These are phyloP conservation scores for Notocelia uddmanniana DNA, from an alignment of 2,888 invertebrate genomes.

Conservation along the genomic window DNA sequence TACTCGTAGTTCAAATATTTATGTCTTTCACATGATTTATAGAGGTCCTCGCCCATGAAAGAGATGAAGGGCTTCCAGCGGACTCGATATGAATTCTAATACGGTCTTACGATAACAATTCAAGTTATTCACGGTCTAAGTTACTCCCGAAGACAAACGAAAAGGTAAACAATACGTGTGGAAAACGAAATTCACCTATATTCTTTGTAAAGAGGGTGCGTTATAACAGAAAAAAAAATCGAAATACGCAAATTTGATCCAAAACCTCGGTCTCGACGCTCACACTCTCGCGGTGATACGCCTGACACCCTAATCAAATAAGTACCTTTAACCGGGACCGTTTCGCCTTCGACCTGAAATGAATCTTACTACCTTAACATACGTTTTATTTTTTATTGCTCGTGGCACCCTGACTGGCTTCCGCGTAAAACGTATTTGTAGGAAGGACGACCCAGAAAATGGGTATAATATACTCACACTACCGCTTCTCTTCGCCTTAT, in stretches of 20 bases:
- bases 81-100: constrained; percentile 79
- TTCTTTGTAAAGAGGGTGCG: constrained; percentile 60
- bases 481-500: constrained; percentile 78
- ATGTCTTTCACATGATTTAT: constrained; percentile 77
- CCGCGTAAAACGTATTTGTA: constrained; percentile 86
- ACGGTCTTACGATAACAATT: constrained; percentile 63
- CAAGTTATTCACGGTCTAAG: constrained; percentile 29
- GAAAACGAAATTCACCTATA: constrained; percentile 66
- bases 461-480: constrained; percentile 86
- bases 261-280: constrained; percentile 80
- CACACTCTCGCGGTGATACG: constrained; percentile 84
- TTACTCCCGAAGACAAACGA: constrained; percentile 29
- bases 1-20: constrained; percentile 73
- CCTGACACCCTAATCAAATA: constrained; percentile 86
- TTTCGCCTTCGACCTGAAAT: constrained; percentile 53
- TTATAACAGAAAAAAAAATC: constrained; percentile 72
- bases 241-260: constrained; percentile 84
- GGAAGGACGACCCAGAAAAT: constrained; percentile 86
- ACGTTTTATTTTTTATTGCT: constrained; percentile 61
- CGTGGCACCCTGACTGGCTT: constrained; percentile 74
- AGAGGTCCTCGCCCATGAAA: constrained; percentile 73
- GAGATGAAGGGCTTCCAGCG: constrained; percentile 72
- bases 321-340: constrained; percentile 83
- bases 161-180: constrained; percentile 30
- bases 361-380: constrained; percentile 54